Evolutionary conservation across 2,113 vertebrate genomes (phyloP).

Genomic region (Pangasianodon hypophthalmus): DNA sequence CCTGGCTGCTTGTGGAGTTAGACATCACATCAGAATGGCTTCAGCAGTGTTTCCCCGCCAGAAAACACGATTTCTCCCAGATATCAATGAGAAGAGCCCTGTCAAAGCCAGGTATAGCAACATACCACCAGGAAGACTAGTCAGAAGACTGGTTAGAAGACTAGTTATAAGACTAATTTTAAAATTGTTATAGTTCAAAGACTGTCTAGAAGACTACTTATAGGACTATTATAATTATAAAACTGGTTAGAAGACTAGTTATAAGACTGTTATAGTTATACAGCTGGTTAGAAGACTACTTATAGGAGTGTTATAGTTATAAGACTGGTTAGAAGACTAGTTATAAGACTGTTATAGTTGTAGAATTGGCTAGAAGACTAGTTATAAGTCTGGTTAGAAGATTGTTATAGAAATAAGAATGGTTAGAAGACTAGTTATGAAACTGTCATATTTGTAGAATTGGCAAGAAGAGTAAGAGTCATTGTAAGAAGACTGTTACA

Average conservation of each 20-base stretch:
- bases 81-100: neutral
- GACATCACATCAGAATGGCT: neutral
- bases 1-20: neutral
- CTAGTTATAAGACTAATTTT: neutral
- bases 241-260: neutral
- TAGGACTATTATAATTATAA: too few relatives aligned
- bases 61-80: constrained; percentile 1
- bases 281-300: neutral
- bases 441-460: too few relatives aligned
- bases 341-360: neutral
- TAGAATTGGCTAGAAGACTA: neutral
- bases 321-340: neutral
- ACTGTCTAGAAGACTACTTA: neutral
- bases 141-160: neutral
- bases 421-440: neutral
- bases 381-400: neutral
- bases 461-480: too few relatives aligned
- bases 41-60: neutral
- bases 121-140: neutral
- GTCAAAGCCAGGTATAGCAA: constrained; percentile 1
- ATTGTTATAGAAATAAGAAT: neutral
- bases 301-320: neutral
- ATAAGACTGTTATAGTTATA: neutral
- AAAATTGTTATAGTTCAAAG: neutral
- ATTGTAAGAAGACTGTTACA: too few relatives aligned